Evolutionary conservation across 2,888 invertebrate genomes (phyloP), one percentile per base, ranked within the genome.

Genomic region (Tiliacea citrago): DNA sequence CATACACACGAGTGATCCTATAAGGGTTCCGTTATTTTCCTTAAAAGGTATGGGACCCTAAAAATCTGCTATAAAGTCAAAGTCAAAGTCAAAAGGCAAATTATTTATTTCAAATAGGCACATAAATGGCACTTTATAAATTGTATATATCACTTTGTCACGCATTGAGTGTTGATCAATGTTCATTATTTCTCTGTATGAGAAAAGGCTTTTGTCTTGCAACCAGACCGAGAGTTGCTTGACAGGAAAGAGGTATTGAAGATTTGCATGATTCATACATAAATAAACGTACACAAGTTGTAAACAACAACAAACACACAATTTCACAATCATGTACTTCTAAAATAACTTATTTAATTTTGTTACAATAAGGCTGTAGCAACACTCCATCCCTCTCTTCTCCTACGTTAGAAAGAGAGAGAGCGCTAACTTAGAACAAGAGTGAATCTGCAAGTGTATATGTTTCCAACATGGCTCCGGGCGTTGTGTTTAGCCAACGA

Each of bases 401-500:
- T 72, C 68, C 35, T 7, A 45, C 10, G 65, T 77, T 35, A 71
- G 69, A 81, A 55, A 47, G 69, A 79, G 68, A 73, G 35, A 58
- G 10, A 55, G 45, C n/a, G 66, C 13, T 53, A 51, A 66, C 60
- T 66, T 74, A 68, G 47, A 79, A 83, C 70, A 81, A 72, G 58
- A 74, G 60, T 53, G 68, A 74, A 81, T 81, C 69, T 82, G 76
- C 70, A 80, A 82, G 75, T 77, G 81, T 86, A 75, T 85, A 83
- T 80, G 74, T 81, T 78, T 42, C 65, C 62, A 84, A 57, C 63
- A 71, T 74, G 77, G 86, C 88, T 29, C 53, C 57, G 77, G 83
- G 88, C 85, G 88, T 84, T 87, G 85, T 91, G 88, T 89, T 88
- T 86, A 81, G 86, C 57, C 83, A 58, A 67, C 74, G 79, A 82